phyloP scores from a whole-genome alignment of 2,113 vertebrate species.

The Erinaceus europaeus region DNA sequence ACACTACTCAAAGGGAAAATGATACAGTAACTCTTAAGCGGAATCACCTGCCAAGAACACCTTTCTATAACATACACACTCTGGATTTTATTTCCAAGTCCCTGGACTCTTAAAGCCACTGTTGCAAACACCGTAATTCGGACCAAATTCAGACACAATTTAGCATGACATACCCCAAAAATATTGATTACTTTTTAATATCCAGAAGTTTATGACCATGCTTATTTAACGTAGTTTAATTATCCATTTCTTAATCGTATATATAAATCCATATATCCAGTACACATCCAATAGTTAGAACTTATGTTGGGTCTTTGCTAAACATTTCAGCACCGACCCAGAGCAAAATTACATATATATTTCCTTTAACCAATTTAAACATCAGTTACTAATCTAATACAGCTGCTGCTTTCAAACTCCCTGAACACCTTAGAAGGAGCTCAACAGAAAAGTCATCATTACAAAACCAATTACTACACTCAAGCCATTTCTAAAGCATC shows the following conservation, averaged over 20 bases:
- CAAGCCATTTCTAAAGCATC: background rate
- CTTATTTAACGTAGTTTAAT: too few species aligned
- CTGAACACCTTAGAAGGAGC: background rate
- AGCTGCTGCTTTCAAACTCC: background rate
- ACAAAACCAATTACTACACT: constrained; percentile 1
- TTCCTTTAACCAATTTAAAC: constrained; percentile 34
- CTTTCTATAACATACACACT: background rate
- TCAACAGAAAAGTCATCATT: constrained; percentile 27
- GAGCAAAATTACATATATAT: constrained; percentile 40
- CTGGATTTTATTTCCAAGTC: background rate
- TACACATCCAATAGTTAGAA: constrained; percentile 17
- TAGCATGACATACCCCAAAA: too few species aligned
- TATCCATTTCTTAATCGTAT: background rate
- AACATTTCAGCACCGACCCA: constrained; percentile 40
- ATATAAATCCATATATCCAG: too few species aligned
- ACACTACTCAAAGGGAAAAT: background rate
- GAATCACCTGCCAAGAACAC: background rate
- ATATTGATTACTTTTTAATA: too few species aligned
- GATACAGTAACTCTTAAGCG: background rate
- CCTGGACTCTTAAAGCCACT: background rate
- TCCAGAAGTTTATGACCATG: too few species aligned
- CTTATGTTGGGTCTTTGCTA: constrained; percentile 30
- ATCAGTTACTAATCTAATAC: constrained; percentile 3
- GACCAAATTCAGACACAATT: background rate
- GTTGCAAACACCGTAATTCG: background rate